Evolutionary conservation across 2,113 vertebrate species (phyloP).

Genomic region (Menidia beryllina): DNA sequence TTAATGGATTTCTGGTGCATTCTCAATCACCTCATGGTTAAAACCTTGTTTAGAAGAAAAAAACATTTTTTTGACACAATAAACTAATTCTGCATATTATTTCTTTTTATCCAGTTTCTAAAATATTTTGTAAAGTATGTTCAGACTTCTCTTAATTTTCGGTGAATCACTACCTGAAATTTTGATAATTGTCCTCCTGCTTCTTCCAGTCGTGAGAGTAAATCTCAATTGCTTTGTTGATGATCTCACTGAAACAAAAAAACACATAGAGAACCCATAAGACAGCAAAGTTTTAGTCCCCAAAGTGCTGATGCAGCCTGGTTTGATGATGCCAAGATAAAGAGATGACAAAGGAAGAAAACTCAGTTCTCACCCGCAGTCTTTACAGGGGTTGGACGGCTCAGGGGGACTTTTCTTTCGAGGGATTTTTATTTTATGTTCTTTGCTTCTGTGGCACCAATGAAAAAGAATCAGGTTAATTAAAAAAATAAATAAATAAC

Average conservation of each 20-base stretch:
- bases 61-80: no score
- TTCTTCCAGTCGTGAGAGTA: conserved; percentile 70
- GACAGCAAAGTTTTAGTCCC: no score
- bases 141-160: no score
- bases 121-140: not conserved
- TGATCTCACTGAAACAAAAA: conserved; percentile 45
- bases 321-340: not conserved
- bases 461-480: not conserved
- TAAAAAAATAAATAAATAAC: not conserved
- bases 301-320: no score
- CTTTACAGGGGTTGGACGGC: conserved; percentile 29
- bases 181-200: conserved; percentile 60
- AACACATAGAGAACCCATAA: conserved; percentile 8
- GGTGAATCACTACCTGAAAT: conserved; percentile 80
- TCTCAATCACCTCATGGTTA: no score
- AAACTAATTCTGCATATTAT: no score
- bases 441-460: conserved; percentile 32
- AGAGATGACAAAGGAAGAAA: not conserved
- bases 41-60: no score
- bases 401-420: not conserved
- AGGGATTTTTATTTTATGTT: not conserved
- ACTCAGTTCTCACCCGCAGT: conserved; percentile 59
- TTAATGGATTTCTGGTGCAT: no score
- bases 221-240: conserved; percentile 42
- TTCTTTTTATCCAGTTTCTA: no score